phyloP scores from a whole-genome alignment of 2,888 invertebrate species.

The Ephialtes manifestator region DNA sequence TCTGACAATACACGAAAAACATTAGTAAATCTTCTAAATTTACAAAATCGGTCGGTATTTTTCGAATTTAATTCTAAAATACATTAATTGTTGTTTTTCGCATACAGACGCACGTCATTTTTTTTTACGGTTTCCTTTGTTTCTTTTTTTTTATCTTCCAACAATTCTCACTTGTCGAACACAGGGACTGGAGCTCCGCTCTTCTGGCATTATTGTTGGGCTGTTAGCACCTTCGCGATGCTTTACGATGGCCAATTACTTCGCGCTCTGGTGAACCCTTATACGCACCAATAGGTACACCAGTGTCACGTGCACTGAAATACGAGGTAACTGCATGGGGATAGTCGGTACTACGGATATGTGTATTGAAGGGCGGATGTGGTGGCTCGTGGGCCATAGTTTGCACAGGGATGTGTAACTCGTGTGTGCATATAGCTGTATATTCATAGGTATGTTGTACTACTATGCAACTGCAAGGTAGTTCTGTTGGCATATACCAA shows the following conservation, averaged over 20 bases:
- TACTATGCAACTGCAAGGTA: conserved; percentile 6
- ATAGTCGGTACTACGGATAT: conserved; percentile 6
- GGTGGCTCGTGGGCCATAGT: conserved; percentile 10
- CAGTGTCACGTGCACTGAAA: conserved; percentile 65
- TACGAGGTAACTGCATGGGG: conserved; percentile 57
- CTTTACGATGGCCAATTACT: conserved; percentile 83
- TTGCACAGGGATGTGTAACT: conserved; percentile 41
- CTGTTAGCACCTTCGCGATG: conserved; percentile 79
- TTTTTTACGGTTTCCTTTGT: neutral
- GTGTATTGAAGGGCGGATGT: conserved; percentile 6
- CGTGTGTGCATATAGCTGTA: conserved; percentile 39
- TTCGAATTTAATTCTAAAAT: no score
- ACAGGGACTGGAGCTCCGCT: neutral
- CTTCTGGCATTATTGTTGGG: conserved; percentile 69
- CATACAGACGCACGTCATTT: neutral
- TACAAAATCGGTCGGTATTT: no score
- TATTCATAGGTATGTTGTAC: conserved; percentile 33
- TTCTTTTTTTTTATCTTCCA: no score
- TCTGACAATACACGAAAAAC: no score
- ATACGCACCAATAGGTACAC: conserved; percentile 52
- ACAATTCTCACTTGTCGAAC: conserved; percentile 68
- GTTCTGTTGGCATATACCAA: conserved; percentile 1
- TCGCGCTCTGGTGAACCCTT: conserved; percentile 63
- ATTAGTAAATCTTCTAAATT: no score
- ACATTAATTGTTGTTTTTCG: conserved; percentile 12